Evolutionary conservation across 2,888 invertebrate species (phyloP), one percentile per base, ranked within the genome.

Genomic region (Ectemnius continuus): DNA sequence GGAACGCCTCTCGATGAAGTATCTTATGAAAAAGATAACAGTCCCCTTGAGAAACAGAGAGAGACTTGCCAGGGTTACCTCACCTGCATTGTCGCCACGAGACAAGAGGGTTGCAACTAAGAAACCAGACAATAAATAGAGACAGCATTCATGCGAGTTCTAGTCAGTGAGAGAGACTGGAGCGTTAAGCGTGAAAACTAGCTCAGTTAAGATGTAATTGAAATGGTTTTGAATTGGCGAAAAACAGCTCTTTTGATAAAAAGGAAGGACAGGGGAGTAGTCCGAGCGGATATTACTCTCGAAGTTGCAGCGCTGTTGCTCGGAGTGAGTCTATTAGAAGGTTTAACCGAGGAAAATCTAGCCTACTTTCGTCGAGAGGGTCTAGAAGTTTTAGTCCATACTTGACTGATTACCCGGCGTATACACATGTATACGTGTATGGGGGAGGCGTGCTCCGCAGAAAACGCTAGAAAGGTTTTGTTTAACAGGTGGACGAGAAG

Each of bases 401-500:
- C 62, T 70, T 52, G 14, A 16, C n/a, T 52, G 52, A 52, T 52
- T 52, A 52, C 52, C 16, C 52, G 52, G 52, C 52, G 36, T 36
- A 36, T 36, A 36, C 36, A 36, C 6, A 36, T 36, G 36, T 63
- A 23, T 61, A 69, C 45, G 23, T 59, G 47, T 72, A 36, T 28
- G 2, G 70, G 57, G 14, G 16, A 14, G 2, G 1, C n/a, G 11
- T 52, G 56, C 67, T 70, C 63, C 56, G 71, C 61, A 66, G 76
- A 69, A 74, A 68, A 74, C 56, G 86, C 81, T 79, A 84, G 84
- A 82, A 84, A 72, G 69, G 74, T 79, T 75, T 26, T 82, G 80
- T 83, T 85, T 76, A 68, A 79, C 87, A 93, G 90, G 93, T 92
- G 84, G 94, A 93, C 84, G 93, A 93, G 66, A 93, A 93, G 86